Base-by-base conservation (phyloP, 2,888 invertebrate species). In the Diarsia mendica region DNA sequence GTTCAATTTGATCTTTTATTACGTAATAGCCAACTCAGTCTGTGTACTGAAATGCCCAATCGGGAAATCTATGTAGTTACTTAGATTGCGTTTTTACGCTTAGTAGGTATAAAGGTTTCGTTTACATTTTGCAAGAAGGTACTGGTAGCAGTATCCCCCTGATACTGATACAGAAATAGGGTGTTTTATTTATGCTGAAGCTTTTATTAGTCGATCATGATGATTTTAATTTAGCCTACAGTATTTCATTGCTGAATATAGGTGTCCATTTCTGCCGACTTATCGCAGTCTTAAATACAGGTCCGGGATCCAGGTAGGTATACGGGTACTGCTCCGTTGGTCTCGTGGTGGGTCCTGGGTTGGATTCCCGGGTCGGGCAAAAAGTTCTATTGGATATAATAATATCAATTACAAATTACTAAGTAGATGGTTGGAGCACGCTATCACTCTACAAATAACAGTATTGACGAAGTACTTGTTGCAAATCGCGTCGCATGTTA, bases 1-100 rank as follows among this genome's bases (percentile, higher is more conserved):
- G 77, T 85, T 69, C 85, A 67, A 74, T 82, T 77, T 77, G 63
- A 85, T 77, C 78, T 75, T 83, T 82, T 78, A 83, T 85, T 82
- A 82, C 68, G 74, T 72, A 39, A 75, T 85, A 82, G 58, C 58
- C 63, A 70, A 60, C 39, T 73, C 49, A 28, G 53, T 33, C n/a
- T 84, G 71, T 75, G 66, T 64, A 82, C 58, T 70, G 33, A 23
- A 82, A 71, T 77, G 20, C 70, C 70, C 72, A 75, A 78, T 83
- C 64, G 60, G 67, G 58, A 75, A 73, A 70, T 77, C 65, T 72
- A 65, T 60, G 58, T 60, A 53, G 64, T 68, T 77, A 69, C 28
- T 58, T 63, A 53, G 9, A 77, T 70, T 74, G 33, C 49, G 55
- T 76, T 82, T 74, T 64, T 61, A 69, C 39, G 20, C 51, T 75